Evolutionary conservation across 1,140 invertebrate genomes (phyloP), one percentile per base, ranked within the genome.

Genomic region (Ectropis grisescens): DNA sequence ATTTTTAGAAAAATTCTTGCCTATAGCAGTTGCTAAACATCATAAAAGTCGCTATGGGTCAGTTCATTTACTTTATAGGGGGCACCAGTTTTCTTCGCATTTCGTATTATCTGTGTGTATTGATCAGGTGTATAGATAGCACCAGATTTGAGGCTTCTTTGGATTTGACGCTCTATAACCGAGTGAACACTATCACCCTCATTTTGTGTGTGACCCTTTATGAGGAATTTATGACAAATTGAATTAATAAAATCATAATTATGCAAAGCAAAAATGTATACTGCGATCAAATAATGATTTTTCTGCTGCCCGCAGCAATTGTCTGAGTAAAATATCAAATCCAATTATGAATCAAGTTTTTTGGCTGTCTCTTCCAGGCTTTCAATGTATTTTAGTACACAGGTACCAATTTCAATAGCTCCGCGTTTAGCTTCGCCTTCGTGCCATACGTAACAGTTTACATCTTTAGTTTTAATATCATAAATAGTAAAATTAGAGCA

Each of bases 161-260:
- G 52, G 29, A 53, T 57, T 33, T 59, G 40, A 29, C 41, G 40
- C 42, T 74, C 56, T 22, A 76, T 74, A 11, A 46, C 29, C 10
- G 43, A 46, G 39, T 82, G 71, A 11, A 69, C 55, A n/a, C 52
- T 48, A 37, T 83, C 78, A n/a, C 59, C 54, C 38, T 82, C 66
- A 41, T 75, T 81, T 46, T 81, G 71, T 3, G 69, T 69, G 39
- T 82, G 75, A 2, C 71, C 72, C 14, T 54, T 55, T 29, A 71
- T 62, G 12, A 79, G 39, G 57, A 60, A 82, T 26, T 78, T 81
- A 42, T 79, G 72, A 11, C 45, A 60, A 37, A 80, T 50, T 22
- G 49, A 53, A 38, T 55, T 55, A 12, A 60, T 25, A 19, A 55
- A 54, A 34, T 45, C 31, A 26, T 45, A 49, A 16, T 33, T 24